Evolutionary conservation across 2,888 invertebrate genomes (phyloP).

Genomic region (Drosophila recens): DNA sequence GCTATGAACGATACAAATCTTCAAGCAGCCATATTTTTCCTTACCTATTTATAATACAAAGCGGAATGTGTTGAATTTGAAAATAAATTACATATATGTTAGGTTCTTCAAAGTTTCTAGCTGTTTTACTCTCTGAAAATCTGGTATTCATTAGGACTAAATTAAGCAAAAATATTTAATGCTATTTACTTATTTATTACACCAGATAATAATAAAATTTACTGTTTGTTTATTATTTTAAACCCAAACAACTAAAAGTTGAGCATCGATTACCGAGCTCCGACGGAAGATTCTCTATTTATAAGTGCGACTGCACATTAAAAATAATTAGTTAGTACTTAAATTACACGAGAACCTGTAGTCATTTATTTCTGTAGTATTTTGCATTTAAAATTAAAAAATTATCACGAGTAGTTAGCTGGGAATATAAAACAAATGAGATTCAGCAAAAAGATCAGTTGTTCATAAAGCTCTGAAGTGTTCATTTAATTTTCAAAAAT

Average conservation of each 20-base stretch:
- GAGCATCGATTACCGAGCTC: neutral
- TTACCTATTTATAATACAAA: no score
- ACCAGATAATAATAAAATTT: no score
- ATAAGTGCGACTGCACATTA: neutral
- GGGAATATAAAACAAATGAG: neutral
- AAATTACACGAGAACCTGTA: neutral
- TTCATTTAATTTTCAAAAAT: slow-evolving; percentile 15
- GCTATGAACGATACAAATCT: no score
- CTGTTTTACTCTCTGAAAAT: no score
- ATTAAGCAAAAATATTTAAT: no score
- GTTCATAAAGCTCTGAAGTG: neutral
- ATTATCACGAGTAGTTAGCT: neutral
- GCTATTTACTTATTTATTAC: no score
- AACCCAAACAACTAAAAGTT: neutral
- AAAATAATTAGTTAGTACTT: neutral
- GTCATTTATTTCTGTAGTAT: neutral
- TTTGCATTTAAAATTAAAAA: neutral
- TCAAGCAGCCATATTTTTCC: no score
- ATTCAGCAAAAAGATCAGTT: neutral
- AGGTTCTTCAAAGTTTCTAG: no score
- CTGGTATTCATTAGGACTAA: no score
- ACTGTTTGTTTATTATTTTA: neutral
- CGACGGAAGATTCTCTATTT: neutral
- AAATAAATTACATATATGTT: no score
- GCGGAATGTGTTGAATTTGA: no score